These are phyloP conservation scores for Stenolophus ochropezus DNA, from an alignment of 2,888 invertebrate species.

Conservation along the genomic window DNA sequence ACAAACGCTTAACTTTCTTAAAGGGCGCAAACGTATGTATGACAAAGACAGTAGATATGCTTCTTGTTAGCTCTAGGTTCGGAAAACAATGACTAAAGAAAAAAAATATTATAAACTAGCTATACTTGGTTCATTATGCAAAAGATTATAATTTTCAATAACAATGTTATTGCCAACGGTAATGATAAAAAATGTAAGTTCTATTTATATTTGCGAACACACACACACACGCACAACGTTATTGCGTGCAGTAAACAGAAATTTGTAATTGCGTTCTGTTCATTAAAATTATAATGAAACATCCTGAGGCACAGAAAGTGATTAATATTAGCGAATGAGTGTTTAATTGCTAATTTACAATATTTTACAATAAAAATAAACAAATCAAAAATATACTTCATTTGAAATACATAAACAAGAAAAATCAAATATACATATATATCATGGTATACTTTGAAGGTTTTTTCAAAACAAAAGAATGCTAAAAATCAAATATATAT, in stretches of 20 bases:
- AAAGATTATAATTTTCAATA: no score
- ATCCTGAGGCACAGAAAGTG: background rate
- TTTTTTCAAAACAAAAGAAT: no score
- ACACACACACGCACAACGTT: background rate
- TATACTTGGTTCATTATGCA: no score
- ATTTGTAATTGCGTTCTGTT: conserved; percentile 11
- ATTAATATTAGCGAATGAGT: conserved; percentile 8
- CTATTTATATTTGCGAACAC: background rate
- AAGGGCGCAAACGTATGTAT: no score
- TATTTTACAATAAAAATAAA: background rate
- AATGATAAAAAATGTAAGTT: background rate
- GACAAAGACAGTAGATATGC: no score
- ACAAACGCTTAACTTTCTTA: no score
- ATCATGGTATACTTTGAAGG: no score
- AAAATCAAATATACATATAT: background rate
- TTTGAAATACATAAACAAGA: background rate
- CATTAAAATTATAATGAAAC: conserved; percentile 17
- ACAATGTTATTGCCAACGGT: background rate
- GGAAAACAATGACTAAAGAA: no score
- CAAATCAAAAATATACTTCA: background rate
- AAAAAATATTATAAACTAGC: no score
- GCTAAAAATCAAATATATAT: no score
- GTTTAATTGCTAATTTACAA: background rate
- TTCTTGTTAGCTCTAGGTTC: no score
- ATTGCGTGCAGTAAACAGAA: conserved; percentile 2